A percentile compares a stretch with the other conserved stretches of the same genome.
Conservation (phyloP, 2,888 invertebrate genomes). For the Xestoiulus laeticollis region DNA sequence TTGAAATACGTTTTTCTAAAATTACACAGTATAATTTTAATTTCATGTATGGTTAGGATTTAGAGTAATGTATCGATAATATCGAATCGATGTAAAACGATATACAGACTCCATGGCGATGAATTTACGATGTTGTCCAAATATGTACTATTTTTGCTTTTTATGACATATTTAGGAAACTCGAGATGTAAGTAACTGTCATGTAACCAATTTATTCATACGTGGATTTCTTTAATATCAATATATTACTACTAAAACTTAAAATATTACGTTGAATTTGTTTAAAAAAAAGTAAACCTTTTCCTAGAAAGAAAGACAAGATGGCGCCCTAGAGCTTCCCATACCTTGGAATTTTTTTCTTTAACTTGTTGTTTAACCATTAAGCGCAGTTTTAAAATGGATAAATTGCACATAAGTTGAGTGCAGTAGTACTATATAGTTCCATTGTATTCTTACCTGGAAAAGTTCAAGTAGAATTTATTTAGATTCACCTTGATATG, state of each 20-base stretch:
- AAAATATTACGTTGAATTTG: background rate
- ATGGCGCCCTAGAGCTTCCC: background rate
- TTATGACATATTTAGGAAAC: conserved; percentile 28
- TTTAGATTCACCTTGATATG: too few species aligned
- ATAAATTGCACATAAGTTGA: background rate
- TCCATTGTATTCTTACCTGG: too few species aligned
- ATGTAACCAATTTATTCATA: background rate
- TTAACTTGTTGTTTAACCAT: background rate
- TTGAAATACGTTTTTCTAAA: too few species aligned
- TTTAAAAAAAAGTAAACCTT: background rate
- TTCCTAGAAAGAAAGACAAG: background rate
- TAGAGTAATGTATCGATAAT: background rate
- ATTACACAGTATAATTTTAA: background rate
- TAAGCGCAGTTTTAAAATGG: background rate
- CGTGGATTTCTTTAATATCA: background rate
- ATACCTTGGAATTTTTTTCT: background rate
- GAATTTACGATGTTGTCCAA: conserved; percentile 19
- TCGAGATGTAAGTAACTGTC: background rate
- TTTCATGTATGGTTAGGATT: background rate
- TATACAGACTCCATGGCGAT: background rate
- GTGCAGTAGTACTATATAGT: background rate
- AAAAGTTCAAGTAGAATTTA: too few species aligned
- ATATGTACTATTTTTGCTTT: conserved; percentile 40
- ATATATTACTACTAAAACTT: background rate
- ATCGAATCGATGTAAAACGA: background rate